phyloP scores from a whole-genome alignment of 35 echinoderm and acorn worm species.

The Diadema setosum region DNA sequence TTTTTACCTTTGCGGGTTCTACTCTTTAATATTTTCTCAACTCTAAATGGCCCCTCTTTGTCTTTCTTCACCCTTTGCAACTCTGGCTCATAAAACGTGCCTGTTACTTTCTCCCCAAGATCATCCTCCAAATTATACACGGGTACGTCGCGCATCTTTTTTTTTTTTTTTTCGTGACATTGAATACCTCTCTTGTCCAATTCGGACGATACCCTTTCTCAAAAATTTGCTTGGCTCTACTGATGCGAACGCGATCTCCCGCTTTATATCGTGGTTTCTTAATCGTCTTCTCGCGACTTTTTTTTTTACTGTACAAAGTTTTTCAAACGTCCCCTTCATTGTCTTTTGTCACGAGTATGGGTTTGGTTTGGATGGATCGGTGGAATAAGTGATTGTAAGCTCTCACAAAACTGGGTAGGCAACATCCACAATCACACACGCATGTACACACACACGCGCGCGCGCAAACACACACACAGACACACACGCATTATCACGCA shows the following conservation, averaged over 20 bases:
- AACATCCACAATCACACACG: not conserved
- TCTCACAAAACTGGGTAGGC: constrained; percentile 22
- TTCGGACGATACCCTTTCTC: constrained; percentile 30
- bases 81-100: constrained; percentile 32
- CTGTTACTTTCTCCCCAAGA: constrained; percentile 4
- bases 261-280: constrained; percentile 13
- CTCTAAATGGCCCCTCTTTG: not conserved
- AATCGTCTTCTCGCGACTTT: not conserved
- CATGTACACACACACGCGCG: no score
- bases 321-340: constrained; percentile 39
- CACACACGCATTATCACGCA: constrained; percentile 23
- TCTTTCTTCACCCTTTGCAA: constrained; percentile 8
- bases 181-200: constrained; percentile 44
- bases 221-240: constrained; percentile 4
- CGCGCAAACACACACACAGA: no score
- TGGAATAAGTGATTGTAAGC: constrained; percentile 60
- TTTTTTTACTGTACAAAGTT: constrained; percentile 9
- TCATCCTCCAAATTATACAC: constrained; percentile 12
- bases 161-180: not conserved
- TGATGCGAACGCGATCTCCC: constrained; percentile 50
- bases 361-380: constrained; percentile 43
- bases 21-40: constrained; percentile 35
- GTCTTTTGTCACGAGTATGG: constrained; percentile 40
- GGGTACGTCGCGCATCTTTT: not conserved
- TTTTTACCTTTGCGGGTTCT: not conserved